Base-by-base conservation (phyloP, 2,888 invertebrate genomes). In the Carpatolechia fugitivella region DNA sequence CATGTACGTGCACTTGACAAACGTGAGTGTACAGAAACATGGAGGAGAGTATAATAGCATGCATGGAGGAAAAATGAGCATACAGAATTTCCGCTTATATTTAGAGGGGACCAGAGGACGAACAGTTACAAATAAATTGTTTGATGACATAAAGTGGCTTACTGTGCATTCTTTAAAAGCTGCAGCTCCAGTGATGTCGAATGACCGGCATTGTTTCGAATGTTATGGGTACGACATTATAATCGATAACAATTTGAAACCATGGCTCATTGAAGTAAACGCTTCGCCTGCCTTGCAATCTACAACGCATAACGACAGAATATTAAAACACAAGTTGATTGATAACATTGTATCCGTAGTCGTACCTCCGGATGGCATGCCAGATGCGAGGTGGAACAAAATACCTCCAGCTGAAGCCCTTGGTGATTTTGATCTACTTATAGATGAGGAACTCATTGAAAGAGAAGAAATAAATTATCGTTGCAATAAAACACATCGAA, bases 151-250 rank as follows among this genome's bases (percentile, higher is more conserved):
- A 63, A 93, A 94, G 52, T 96, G 96, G 94, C 90, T 96, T 56
- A 97, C 97, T 65, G 95, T 97, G 0, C 98, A 98, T 80, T 98
- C 97, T 0, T 82, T 98, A 60, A 96, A 97, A 81, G 96, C 98
- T 1, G 98, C 97, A 1, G 94, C 96, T 3, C 95, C 96, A 10
- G 95, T 97, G 14, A 97, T 98, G 92, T 95, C 96, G 0, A 97
- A 95, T 68, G 98, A 98, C 85, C 90, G 96, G 54, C 96, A 97
- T 80, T 97, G 97, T 76, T 97, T 96, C 78, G 97, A 97, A 81
- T 97, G 97, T 72, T 98, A 98, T 74, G 98, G 98, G 52, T 98
- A 97, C 78, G 98, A 98, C 74, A 97, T 98, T 54, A 98, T 98
- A 65, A 97, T 98, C 64, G 98, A 98, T 80, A 95, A 97, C 74